Percentiles rank a stretch among this genome's conserved stretches.
These are phyloP conservation scores for Graptemys geographica DNA, from an alignment of 2,797 vertebrate genomes.

Conservation along the genomic window DNA sequence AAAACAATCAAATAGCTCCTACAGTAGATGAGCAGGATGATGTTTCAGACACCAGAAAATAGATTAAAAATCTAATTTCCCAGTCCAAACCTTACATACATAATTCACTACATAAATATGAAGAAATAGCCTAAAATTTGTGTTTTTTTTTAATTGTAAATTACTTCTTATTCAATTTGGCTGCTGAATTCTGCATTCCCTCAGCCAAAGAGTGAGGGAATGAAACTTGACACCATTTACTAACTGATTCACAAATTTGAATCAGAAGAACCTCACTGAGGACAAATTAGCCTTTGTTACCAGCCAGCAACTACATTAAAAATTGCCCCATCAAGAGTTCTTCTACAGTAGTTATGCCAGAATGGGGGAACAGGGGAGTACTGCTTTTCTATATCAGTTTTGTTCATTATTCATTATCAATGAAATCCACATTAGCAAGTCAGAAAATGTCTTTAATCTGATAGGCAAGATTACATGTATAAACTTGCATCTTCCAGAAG, in stretches of 20 bases:
- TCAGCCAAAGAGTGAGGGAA: neutral
- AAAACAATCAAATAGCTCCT: neutral
- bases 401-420: neutral
- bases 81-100: neutral
- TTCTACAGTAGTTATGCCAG: neutral
- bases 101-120: neutral
- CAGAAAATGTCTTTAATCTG: neutral
- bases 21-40: neutral
- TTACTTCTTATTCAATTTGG: neutral
- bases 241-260: neutral
- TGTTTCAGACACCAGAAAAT: neutral
- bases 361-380: neutral
- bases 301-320: neutral
- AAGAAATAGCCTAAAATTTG: neutral
- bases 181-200: neutral
- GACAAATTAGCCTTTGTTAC: neutral
- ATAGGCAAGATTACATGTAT: neutral
- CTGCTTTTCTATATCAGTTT: neutral
- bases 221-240: neutral
- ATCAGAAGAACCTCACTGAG: neutral
- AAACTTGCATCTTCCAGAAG: neutral
- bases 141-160: neutral
- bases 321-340: neutral
- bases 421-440: neutral
- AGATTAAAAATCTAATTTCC: neutral